Base-by-base conservation (phyloP, 2,797 vertebrate genomes). In the Nothura maculosa region DNA sequence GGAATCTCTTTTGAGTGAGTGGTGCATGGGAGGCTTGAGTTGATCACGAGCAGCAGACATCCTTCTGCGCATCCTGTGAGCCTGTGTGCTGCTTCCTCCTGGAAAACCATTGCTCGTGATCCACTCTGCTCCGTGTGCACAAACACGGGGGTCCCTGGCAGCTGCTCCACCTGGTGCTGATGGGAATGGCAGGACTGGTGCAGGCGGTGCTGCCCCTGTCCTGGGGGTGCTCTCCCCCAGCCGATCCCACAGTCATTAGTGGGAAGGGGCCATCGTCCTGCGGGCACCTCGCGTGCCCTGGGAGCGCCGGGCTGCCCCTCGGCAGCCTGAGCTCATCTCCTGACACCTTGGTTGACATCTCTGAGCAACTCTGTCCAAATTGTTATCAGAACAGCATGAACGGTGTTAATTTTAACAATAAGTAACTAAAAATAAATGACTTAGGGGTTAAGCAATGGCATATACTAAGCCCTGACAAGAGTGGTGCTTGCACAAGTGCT, bases 81-180 rank as follows among this genome's bases (percentile, higher is more conserved):
- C 27, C 10, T 45, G 68, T 16, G 2, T 61, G 32, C 54, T 32
- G 79, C 0, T 24, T 1, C 4, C 58, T 63, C 10, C 22, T 13
- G 38, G 57, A 22, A 24, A 48, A 12, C 25, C n/a, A n/a, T n/a
- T n/a, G n/a, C n/a, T n/a, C n/a, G n/a, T n/a, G n/a, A n/a, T n/a
- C n/a, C n/a, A n/a, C n/a, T n/a, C 24, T 62, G 0, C 0, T 40
- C 2, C 1, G 7, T 15, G 47, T 67, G 3, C 24, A 50, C n/a
- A n/a, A 45, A 54, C 2, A 1, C 18, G 7, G 12, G 1, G 2
- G 16, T 4, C 6, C 0, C 0, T 28, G 48, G 52, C 61, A 50
- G 48, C 2, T 8, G 22, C 27, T 9, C 34, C 30, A 28, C 52
- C 57, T 32, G 43, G 62, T 57, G 52, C 69, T 74, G 32, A 1